Evolutionary conservation across 2,113 vertebrate species (phyloP).

Genomic region (Proterorhinus semilunaris): DNA sequence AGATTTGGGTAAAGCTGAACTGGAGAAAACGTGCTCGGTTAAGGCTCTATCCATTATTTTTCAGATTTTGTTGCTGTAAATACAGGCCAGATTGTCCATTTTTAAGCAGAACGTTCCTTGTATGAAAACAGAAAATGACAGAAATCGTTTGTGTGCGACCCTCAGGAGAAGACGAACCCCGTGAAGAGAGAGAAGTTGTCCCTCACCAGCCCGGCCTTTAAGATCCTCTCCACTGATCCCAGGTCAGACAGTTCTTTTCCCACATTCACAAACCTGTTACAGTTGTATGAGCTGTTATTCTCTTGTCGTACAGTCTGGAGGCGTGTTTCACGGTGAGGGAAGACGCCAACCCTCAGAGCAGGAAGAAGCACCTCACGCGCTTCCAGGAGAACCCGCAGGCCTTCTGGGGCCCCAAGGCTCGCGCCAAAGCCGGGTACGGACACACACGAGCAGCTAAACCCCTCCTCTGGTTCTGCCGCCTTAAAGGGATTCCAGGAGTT

Average conservation of each 20-base stretch:
- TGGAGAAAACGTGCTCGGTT: too few relatives aligned
- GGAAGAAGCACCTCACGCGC: slow-evolving; percentile 83
- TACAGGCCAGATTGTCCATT: too few relatives aligned
- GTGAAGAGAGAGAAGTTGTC: slow-evolving; percentile 87
- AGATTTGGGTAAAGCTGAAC: too few relatives aligned
- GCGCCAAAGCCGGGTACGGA: slow-evolving; percentile 82
- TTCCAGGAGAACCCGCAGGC: slow-evolving; percentile 92
- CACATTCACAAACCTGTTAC: too few relatives aligned
- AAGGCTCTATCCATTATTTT: too few relatives aligned
- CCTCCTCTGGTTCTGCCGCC: too few relatives aligned
- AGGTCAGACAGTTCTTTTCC: slow-evolving; percentile 60
- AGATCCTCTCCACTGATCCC: slow-evolving; percentile 83
- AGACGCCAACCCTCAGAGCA: slow-evolving; percentile 90
- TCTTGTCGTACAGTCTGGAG: slow-evolving; percentile 70
- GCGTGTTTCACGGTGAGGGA: slow-evolving; percentile 85
- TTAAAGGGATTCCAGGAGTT: too few relatives aligned
- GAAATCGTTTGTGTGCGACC: neutral
- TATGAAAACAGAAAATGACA: too few relatives aligned
- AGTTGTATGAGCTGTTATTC: neutral
- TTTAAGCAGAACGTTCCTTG: too few relatives aligned
- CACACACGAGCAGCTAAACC: too few relatives aligned
- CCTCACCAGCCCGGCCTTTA: slow-evolving; percentile 81
- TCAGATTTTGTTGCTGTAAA: too few relatives aligned
- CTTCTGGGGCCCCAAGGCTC: slow-evolving; percentile 91
- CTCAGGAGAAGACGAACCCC: slow-evolving; percentile 82